Evolutionary conservation across 2,797 vertebrate species (phyloP).

Genomic region (Sebastes diaconus): DNA sequence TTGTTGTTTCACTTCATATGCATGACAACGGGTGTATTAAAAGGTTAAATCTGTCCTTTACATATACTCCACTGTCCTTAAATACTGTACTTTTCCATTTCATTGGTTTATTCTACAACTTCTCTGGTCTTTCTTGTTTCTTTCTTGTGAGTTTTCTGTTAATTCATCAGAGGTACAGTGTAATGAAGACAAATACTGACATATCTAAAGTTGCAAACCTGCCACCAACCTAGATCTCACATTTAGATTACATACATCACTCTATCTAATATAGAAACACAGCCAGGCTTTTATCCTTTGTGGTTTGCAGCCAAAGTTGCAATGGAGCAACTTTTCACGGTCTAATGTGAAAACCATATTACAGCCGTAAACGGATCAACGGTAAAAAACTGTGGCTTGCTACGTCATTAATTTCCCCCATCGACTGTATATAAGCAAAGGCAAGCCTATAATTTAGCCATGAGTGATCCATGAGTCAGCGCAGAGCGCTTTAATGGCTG

Average conservation of each 20-base stretch:
- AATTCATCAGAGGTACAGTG: background rate
- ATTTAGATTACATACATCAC: background rate
- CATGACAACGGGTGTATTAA: background rate
- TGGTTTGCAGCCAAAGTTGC: conserved; percentile 26
- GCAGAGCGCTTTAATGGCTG: conserved; percentile 42
- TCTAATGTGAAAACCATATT: conserved; percentile 49
- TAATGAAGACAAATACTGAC: background rate
- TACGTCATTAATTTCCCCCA: conserved; percentile 51
- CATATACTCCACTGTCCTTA: too few relatives aligned
- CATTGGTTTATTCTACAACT: background rate
- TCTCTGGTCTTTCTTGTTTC: background rate
- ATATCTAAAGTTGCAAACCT: background rate
- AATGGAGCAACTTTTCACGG: conserved; percentile 20
- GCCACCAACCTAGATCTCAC: background rate
- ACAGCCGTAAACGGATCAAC: conserved; percentile 9
- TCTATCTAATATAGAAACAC: background rate
- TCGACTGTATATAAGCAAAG: conserved; percentile 37
- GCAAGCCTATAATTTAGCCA: conserved; percentile 55
- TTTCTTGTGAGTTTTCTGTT: background rate
- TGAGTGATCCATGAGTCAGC: conserved; percentile 51
- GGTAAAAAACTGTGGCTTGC: conserved; percentile 16
- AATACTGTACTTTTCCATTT: too few relatives aligned
- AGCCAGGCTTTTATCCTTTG: conserved; percentile 18
- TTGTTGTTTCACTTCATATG: background rate
- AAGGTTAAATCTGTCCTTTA: too few relatives aligned